Evolutionary conservation across 2,888 invertebrate genomes (phyloP), one percentile per base, ranked within the genome.

Genomic region (Thecocarcelia acutangulata): DNA sequence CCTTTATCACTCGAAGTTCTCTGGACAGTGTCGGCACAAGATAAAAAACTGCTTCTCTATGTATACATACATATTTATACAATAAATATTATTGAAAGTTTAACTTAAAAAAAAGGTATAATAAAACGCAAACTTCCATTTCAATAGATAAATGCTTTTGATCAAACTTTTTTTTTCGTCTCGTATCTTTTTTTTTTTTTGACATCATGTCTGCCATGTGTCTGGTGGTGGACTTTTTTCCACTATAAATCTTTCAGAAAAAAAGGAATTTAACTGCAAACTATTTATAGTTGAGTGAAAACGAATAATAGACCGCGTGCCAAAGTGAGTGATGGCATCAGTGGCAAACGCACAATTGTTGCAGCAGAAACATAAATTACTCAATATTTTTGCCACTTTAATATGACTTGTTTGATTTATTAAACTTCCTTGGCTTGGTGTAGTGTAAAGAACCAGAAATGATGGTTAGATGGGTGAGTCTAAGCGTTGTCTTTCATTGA

Each of bases 161-260:
- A 56, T 44, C 6, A 24, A 54, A 5, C 21, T 64, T 40, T 37
- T 12, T 37, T 12, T 56, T 8, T 56, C 2, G 2, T 42, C n/a
- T n/a, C n/a, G n/a, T n/a, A n/a, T n/a, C 42, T 1, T 12, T 42
- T 8, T 12, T 42, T 63, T 28, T 72, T 64, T 82, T 58, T 78
- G 74, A 74, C 58, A 74, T 82, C 74, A 59, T 74, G 82, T 82
- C 82, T 82, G 56, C 42, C 74, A 64, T 61, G 70, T 78, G 82
- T 82, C 82, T 82, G 78, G 69, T 50, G 44, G 1, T 33, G 33
- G 1, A 24, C 1, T 59, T 48, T 59, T 42, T 46, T 37, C 42
- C 12, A 28, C 15, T 19, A 8, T 33, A 6, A n/a, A 15, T 37
- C 8, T 24, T 17, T n/a, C 4, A 3, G 12, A 59, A 28, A 37